Percentiles rank a stretch among this genome's conserved stretches.
These are phyloP conservation scores for Pristionchus maxplancki DNA, from an alignment of 2,888 invertebrate genomes.

Conservation along the genomic window DNA sequence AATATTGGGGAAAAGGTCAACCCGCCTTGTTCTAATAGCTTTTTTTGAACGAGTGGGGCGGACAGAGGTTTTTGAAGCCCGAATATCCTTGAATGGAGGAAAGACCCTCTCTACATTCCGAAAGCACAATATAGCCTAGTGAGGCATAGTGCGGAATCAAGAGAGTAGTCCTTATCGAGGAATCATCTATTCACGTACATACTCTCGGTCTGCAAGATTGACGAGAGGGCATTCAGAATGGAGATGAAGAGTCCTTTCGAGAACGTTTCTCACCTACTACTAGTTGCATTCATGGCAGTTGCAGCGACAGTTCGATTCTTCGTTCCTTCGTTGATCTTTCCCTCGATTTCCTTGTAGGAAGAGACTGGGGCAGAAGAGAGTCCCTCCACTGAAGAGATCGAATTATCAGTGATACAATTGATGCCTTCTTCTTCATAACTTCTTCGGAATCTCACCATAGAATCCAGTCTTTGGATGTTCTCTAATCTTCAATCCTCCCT, in stretches of 20 bases:
- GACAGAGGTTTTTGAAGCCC: not conserved
- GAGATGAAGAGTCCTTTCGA: no score
- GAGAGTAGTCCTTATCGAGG: no score
- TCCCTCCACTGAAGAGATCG: slow-evolving; percentile 80
- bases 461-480: slow-evolving; percentile 82
- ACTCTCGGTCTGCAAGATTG: no score
- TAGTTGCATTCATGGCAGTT: slow-evolving; percentile 82
- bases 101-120: no score
- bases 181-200: no score
- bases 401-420: not conserved
- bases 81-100: no score
- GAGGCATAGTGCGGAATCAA: no score
- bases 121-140: no score
- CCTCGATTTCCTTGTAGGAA: slow-evolving; percentile 79
- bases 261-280: slow-evolving; percentile 76
- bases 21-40: not conserved
- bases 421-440: no score
- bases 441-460: slow-evolving; percentile 79
- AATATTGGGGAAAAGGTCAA: not conserved
- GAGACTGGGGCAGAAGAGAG: slow-evolving; percentile 76
- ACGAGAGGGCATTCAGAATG: no score
- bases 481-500: slow-evolving; percentile 81
- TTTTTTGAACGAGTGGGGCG: not conserved
- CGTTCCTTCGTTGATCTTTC: slow-evolving; percentile 81
- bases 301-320: slow-evolving; percentile 81